Evolutionary conservation across 2,797 vertebrate species (phyloP), one percentile per base, ranked within the genome.

Genomic region (Carapus acus): DNA sequence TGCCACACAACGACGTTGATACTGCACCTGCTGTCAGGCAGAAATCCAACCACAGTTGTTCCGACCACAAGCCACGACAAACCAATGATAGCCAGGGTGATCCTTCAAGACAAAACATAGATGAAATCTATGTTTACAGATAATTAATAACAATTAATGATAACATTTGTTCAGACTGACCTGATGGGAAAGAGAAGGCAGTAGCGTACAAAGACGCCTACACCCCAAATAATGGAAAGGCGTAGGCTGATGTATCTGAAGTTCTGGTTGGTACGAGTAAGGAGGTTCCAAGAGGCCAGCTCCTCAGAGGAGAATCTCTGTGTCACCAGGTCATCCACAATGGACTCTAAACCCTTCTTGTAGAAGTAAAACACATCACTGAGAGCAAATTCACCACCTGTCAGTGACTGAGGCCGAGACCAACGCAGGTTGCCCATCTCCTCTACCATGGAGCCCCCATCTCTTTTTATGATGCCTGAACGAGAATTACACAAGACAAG

Each of bases 231-330:
- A 23, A 92, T 1, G 11, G 93, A 94, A 76, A 97, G 88, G n/a
- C 88, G 85, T 15, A 89, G 82, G 61, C 94, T 97, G 86, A 98
- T 89, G 71, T 96, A 94, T 37, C 85, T 87, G 78, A 98, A 98
- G 81, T 97, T 91, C 67, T 89, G 79, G 46, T 98, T 98, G 75
- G 94, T 97, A 63, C 95, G 88, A 0, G 95, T 98, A 53, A 98
- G 92, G 21, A 98, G 92, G 79, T 98, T 98, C 94, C 95, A 98
- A 44, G 94, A 95, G 43, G 86, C 90, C 43, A 98, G 81, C 72
- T 98, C 93, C 82, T 98, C 93, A 0, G 95, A 97, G n/a, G 93
- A 93, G 83, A 98, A 98, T 45, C 93, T 80, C 62, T 95, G 92
- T 1, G 94, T 98, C 74, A 98, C 94, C 80, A 93, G 88, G 41